A percentile compares a stretch with the other conserved stretches of the same genome.
phyloP scores from a whole-genome alignment of 2,113 vertebrate genomes.

The Psammodynastes pulverulentus region DNA sequence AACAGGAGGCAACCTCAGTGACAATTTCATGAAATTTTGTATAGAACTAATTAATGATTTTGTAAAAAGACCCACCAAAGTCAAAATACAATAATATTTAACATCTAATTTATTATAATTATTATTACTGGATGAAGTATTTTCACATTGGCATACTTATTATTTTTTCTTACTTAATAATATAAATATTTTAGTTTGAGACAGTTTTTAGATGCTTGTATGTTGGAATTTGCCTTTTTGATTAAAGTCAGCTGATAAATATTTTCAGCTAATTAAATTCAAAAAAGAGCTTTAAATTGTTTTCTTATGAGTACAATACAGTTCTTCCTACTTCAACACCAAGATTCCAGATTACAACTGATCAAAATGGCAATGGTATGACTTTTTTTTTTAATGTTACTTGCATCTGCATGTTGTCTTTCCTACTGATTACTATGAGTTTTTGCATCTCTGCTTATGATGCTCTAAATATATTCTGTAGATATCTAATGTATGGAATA shows the following conservation, averaged over 20 bases:
- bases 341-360: not conserved
- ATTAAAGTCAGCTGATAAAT: not conserved
- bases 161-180: not conserved
- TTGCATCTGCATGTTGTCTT: not conserved
- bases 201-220: not conserved
- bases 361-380: not conserved
- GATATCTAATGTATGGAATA: not conserved
- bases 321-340: not conserved
- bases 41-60: not conserved
- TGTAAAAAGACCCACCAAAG: not conserved
- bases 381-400: not conserved
- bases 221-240: not conserved
- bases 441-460: not conserved
- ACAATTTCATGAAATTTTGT: not conserved
- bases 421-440: not conserved
- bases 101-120: not conserved
- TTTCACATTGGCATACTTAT: not conserved
- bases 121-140: not conserved
- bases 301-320: not conserved
- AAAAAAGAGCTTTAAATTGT: not conserved
- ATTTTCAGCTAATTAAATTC: not conserved
- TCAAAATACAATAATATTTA: not conserved
- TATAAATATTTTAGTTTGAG: not conserved
- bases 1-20: not conserved
- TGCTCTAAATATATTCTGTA: not conserved